A percentile compares a stretch with the other conserved stretches of the same genome.
phyloP scores from a whole-genome alignment of 2,888 invertebrate genomes.

The Dryadula phaetusa region DNA sequence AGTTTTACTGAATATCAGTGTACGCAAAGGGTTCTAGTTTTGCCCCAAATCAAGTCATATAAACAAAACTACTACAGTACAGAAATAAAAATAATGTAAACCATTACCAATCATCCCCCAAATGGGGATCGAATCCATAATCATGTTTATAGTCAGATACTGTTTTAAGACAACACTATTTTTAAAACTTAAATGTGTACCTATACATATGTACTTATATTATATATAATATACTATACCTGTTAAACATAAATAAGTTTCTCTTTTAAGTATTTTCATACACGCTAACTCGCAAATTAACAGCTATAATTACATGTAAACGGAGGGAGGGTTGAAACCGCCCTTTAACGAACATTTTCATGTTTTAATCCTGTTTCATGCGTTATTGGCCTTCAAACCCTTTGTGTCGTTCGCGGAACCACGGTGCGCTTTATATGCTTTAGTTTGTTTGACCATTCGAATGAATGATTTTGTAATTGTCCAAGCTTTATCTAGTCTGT shows the following conservation, averaged over 20 bases:
- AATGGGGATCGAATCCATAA: background rate
- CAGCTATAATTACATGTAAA: constrained; percentile 77
- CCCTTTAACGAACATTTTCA: constrained; percentile 78
- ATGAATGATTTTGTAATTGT: constrained; percentile 38
- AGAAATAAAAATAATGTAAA: no score
- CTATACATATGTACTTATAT: background rate
- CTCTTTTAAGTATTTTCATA: constrained; percentile 22
- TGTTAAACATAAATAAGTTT: background rate
- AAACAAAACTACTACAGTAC: no score
- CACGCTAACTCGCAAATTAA: constrained; percentile 62
- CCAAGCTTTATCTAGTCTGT: constrained; percentile 12
- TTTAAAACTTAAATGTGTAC: background rate
- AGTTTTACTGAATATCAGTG: no score
- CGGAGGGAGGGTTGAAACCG: constrained; percentile 57
- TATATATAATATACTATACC: background rate
- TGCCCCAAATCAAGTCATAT: no score
- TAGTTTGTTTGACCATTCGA: constrained; percentile 43
- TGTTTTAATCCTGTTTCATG: constrained; percentile 83
- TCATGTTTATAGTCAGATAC: background rate
- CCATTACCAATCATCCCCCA: no score
- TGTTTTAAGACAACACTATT: no score
- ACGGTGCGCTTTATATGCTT: constrained; percentile 53
- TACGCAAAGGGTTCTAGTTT: no score
- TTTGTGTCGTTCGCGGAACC: constrained; percentile 60
- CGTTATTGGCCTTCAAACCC: constrained; percentile 76